Conservation (phyloP, 2,888 invertebrate species). For the Rotaria magnacalcarata region DNA sequence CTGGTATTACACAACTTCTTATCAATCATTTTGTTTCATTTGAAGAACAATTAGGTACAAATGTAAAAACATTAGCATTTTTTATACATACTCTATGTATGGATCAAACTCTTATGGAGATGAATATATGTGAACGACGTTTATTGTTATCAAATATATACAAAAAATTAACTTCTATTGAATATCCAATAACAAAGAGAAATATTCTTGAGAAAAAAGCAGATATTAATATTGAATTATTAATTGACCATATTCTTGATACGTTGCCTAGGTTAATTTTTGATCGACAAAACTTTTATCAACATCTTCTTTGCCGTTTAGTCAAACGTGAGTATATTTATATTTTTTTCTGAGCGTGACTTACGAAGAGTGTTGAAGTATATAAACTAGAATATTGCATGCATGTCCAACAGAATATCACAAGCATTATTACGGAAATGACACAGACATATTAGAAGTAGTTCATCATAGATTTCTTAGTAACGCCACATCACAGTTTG, state of each 20-base stretch:
- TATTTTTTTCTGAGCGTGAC: too few species aligned
- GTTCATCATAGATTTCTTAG: too few species aligned
- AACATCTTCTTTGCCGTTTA: not conserved
- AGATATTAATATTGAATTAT: slow-evolving; percentile 4
- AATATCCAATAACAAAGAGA: not conserved
- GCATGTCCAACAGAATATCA: too few species aligned
- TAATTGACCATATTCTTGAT: not conserved
- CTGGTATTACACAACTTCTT: not conserved
- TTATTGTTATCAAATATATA: not conserved
- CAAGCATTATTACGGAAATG: too few species aligned
- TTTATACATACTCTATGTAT: not conserved
- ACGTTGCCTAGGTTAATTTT: not conserved
- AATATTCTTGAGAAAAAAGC: not conserved
- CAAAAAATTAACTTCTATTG: not conserved
- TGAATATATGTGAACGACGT: not conserved
- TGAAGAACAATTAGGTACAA: slow-evolving; percentile 7
- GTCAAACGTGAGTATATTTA: not conserved
- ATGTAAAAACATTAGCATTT: not conserved
- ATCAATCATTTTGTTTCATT: not conserved
- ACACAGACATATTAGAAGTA: too few species aligned
- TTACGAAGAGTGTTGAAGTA: too few species aligned
- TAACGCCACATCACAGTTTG: too few species aligned
- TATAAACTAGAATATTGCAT: too few species aligned
- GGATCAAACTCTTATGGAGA: not conserved
- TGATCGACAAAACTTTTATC: not conserved